Conservation (phyloP, 2,797 vertebrate species). For the Erpetoichthys calabaricus region DNA sequence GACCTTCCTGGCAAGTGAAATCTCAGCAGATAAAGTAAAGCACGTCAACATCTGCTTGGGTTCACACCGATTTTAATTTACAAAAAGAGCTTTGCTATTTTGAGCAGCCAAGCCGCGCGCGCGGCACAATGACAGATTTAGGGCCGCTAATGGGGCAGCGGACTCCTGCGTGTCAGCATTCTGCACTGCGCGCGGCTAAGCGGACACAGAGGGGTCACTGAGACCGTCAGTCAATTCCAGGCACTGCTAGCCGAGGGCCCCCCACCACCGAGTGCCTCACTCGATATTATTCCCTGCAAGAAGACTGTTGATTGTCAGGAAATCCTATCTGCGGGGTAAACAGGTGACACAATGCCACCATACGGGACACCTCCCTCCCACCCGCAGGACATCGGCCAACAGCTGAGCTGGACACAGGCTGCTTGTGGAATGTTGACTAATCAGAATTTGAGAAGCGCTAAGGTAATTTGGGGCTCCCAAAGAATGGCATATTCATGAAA, state of each 20-base stretch:
- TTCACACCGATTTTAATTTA: constrained; percentile 60
- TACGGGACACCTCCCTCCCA: constrained; percentile 26
- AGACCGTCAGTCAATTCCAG: constrained; percentile 42
- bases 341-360: constrained; percentile 82
- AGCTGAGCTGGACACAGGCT: constrained; percentile 94
- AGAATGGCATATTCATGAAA: constrained; percentile 92
- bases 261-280: constrained; percentile 23
- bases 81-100: constrained; percentile 63
- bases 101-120: constrained; percentile 48
- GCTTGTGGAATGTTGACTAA: constrained; percentile 97
- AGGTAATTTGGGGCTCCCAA: constrained; percentile 91
- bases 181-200: constrained; percentile 38
- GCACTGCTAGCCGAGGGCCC: constrained; percentile 24
- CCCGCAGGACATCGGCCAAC: constrained; percentile 40
- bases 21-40: constrained; percentile 51
- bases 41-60: constrained; percentile 52
- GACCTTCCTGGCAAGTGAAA: constrained; percentile 38
- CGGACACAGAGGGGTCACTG: constrained; percentile 51
- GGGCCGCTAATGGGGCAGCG: constrained; percentile 64
- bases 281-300: constrained; percentile 4
- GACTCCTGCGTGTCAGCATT: constrained; percentile 65
- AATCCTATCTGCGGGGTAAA: constrained; percentile 45
- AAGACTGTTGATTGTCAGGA: constrained; percentile 24
- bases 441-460: constrained; percentile 95
- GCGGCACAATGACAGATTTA: constrained; percentile 79